phyloP scores from a whole-genome alignment of 2,888 invertebrate species.

The Bimastos eiseni region DNA sequence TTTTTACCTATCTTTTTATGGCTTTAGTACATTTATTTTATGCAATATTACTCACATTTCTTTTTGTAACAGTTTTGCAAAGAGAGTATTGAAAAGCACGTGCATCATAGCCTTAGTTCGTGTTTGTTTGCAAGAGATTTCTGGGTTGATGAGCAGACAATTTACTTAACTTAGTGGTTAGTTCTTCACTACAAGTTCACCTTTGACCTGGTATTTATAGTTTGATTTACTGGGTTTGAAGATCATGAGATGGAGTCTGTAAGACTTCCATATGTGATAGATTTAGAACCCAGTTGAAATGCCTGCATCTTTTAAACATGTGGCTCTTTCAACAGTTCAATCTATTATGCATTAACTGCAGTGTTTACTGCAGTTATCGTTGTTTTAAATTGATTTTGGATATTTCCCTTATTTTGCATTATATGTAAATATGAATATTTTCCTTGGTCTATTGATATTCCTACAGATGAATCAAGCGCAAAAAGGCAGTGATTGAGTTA shows the following conservation, averaged over 20 bases:
- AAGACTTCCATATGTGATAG: background rate
- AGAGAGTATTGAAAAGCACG: too few relatives aligned
- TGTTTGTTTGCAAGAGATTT: background rate
- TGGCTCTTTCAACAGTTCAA: background rate
- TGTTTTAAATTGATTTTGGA: too few relatives aligned
- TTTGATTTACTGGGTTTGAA: background rate
- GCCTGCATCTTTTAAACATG: background rate
- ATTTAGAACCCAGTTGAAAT: background rate
- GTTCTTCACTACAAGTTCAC: background rate
- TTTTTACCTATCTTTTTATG: background rate
- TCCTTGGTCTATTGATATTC: too few relatives aligned
- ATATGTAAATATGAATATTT: too few relatives aligned
- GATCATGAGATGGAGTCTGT: background rate
- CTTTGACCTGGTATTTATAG: background rate
- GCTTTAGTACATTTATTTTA: background rate
- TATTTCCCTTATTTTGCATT: too few relatives aligned
- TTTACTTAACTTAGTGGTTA: background rate
- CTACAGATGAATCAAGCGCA: too few relatives aligned
- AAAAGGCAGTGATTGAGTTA: too few relatives aligned
- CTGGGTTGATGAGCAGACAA: background rate
- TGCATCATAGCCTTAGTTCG: too few relatives aligned
- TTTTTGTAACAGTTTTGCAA: too few relatives aligned
- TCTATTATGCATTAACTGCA: too few relatives aligned
- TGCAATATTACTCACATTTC: background rate
- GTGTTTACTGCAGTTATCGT: too few relatives aligned